A percentile compares a stretch with the other conserved stretches of the same genome.
Conservation (phyloP, 2,888 invertebrate genomes). For the Icerya purchasi region DNA sequence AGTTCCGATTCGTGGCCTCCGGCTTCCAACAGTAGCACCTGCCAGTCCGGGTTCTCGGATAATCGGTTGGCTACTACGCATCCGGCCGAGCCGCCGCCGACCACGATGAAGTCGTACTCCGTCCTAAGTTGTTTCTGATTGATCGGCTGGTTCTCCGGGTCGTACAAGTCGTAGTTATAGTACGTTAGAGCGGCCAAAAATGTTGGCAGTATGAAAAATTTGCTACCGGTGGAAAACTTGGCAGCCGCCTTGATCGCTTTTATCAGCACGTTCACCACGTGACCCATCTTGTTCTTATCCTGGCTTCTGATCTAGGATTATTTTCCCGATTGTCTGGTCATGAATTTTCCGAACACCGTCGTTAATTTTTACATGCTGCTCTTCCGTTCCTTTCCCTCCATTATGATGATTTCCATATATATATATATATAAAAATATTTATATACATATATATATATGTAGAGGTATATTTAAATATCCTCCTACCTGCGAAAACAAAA, state of each 20-base stretch:
- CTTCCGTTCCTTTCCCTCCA: no score
- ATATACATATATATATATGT: no score
- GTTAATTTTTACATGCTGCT: no score
- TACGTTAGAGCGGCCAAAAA: slow-evolving; percentile 55
- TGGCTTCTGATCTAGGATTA: no score
- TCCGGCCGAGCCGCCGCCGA: slow-evolving; percentile 70
- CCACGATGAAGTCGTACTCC: slow-evolving; percentile 60
- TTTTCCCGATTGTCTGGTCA: no score
- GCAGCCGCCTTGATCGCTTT: slow-evolving; percentile 44
- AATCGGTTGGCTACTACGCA: slow-evolving; percentile 61
- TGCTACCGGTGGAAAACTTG: slow-evolving; percentile 45
- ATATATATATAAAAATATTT: no score
- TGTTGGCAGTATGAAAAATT: slow-evolving; percentile 45
- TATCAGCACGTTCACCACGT: slow-evolving; percentile 13
- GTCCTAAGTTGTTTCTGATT: slow-evolving; percentile 39
- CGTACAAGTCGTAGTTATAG: slow-evolving; percentile 64
- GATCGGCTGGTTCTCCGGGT: slow-evolving; percentile 61
- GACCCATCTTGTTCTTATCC: slow-evolving; percentile 14
- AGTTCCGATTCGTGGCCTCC: slow-evolving; percentile 74
- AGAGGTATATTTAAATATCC: no score
- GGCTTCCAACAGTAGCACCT: slow-evolving; percentile 56
- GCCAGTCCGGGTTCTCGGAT: slow-evolving; percentile 55
- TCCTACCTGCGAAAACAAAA: no score
- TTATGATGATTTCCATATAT: no score
- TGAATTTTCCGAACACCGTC: no score